phyloP scores from a whole-genome alignment of 2,113 vertebrate species.

The Rhadina sibilatrix region DNA sequence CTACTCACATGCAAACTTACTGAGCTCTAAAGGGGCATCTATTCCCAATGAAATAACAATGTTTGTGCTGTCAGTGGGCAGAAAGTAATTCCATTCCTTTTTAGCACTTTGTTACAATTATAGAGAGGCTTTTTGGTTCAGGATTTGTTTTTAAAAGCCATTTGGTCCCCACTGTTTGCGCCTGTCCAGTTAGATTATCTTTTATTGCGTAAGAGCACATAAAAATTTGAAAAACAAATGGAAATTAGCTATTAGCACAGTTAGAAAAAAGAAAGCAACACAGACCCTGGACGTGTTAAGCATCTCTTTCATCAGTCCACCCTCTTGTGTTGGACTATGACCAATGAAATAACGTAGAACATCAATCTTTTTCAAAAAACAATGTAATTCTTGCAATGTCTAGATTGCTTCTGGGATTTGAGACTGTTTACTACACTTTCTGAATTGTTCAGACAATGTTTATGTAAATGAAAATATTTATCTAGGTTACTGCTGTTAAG shows the following conservation, averaged over 20 bases:
- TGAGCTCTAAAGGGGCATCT: neutral
- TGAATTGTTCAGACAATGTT: slow-evolving; percentile 55
- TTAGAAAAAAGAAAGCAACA: slow-evolving; percentile 5
- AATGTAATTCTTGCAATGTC: slow-evolving; percentile 4
- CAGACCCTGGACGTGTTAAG: neutral
- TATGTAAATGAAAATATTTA: slow-evolving; percentile 66
- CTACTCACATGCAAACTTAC: neutral
- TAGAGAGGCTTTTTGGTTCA: neutral
- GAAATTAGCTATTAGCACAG: slow-evolving; percentile 1
- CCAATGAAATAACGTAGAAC: slow-evolving; percentile 11
- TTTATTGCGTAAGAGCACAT: slow-evolving; percentile 21
- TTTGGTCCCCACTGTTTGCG: neutral
- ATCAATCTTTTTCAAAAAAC: slow-evolving; percentile 38
- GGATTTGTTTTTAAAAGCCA: neutral
- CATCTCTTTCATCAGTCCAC: slow-evolving; percentile 22
- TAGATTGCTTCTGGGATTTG: slow-evolving; percentile 58
- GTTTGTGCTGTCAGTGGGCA: neutral
- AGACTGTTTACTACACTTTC: slow-evolving; percentile 58
- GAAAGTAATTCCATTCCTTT: neutral
- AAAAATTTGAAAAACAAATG: slow-evolving; percentile 37
- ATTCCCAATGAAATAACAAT: neutral
- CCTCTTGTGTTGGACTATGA: slow-evolving; percentile 9
- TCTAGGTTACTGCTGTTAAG: slow-evolving; percentile 57
- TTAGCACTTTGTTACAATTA: neutral
- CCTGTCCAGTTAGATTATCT: slow-evolving; percentile 36